These are phyloP conservation scores for Amiota minor DNA, from an alignment of 2,888 invertebrate genomes.

Conservation along the genomic window DNA sequence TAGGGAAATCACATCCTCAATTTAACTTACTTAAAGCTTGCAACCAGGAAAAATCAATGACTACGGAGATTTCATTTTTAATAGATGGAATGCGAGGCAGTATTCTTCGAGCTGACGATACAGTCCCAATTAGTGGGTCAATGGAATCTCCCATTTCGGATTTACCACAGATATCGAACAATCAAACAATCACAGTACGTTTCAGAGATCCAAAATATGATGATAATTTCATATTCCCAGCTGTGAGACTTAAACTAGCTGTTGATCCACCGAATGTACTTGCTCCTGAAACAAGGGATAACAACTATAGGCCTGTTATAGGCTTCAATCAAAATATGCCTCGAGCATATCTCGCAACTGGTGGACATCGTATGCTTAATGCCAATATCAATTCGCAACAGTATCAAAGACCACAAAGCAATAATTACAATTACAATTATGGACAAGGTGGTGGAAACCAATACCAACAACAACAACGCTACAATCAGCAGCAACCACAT, in stretches of 20 bases:
- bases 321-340: conserved; percentile 80
- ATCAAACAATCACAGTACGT: conserved; percentile 79
- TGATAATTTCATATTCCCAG: conserved; percentile 84
- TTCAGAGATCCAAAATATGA: conserved; percentile 87
- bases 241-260: conserved; percentile 79
- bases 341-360: conserved; percentile 78
- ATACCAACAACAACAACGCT: conserved; percentile 30
- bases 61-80: conserved; percentile 77
- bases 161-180: conserved; percentile 77
- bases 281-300: conserved; percentile 83
- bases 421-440: conserved; percentile 35
- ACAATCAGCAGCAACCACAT: too few species aligned
- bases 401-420: conserved; percentile 74
- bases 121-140: conserved; percentile 67
- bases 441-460: conserved; percentile 31
- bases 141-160: conserved; percentile 83
- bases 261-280: conserved; percentile 83
- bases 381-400: conserved; percentile 33
- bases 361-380: conserved; percentile 84
- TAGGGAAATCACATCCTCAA: conserved; percentile 81
- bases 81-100: conserved; percentile 90
- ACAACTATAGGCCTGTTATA: conserved; percentile 64
- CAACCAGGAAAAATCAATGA: conserved; percentile 74
- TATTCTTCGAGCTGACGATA: conserved; percentile 81
- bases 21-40: conserved; percentile 82